phyloP scores from a whole-genome alignment of 2,797 vertebrate genomes.

The Chelon auratus region DNA sequence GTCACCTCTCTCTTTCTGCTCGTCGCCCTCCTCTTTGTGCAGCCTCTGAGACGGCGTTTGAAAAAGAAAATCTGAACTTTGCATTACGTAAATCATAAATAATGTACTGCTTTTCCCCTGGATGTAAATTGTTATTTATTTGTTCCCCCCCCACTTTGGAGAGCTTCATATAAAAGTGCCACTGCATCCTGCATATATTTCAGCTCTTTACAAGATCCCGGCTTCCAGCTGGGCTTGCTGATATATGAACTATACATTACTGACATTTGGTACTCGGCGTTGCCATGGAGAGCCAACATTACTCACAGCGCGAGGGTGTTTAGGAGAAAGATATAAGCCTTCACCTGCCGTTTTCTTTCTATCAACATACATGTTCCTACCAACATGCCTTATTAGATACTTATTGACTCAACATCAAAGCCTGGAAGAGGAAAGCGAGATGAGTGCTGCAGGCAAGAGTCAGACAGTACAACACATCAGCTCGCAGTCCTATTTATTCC shows the following conservation, averaged over 20 bases:
- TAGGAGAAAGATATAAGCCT: neutral
- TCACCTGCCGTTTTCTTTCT: conserved; percentile 37
- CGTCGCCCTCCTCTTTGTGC: conserved; percentile 3
- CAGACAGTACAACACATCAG: neutral
- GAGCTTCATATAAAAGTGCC: neutral
- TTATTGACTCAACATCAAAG: conserved; percentile 57
- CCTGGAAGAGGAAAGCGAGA: conserved; percentile 15
- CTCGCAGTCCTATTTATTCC: conserved; percentile 38
- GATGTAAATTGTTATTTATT: neutral
- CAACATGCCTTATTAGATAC: conserved; percentile 49
- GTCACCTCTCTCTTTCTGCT: conserved; percentile 30
- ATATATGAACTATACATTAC: conserved; percentile 39
- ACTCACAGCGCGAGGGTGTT: conserved; percentile 45
- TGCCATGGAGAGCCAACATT: conserved; percentile 64
- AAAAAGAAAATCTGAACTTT: conserved; percentile 12
- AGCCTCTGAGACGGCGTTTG: conserved; percentile 4
- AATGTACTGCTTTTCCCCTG: too few species aligned
- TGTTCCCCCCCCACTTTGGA: neutral
- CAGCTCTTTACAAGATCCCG: conserved; percentile 6
- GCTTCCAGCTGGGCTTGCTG: neutral
- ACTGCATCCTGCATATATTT: neutral
- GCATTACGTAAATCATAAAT: neutral
- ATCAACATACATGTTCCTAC: conserved; percentile 40
- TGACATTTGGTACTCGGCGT: conserved; percentile 37
- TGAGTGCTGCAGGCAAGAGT: conserved; percentile 6